phyloP scores from a whole-genome alignment of 2,113 vertebrate genomes.

The Rattus norvegicus region DNA sequence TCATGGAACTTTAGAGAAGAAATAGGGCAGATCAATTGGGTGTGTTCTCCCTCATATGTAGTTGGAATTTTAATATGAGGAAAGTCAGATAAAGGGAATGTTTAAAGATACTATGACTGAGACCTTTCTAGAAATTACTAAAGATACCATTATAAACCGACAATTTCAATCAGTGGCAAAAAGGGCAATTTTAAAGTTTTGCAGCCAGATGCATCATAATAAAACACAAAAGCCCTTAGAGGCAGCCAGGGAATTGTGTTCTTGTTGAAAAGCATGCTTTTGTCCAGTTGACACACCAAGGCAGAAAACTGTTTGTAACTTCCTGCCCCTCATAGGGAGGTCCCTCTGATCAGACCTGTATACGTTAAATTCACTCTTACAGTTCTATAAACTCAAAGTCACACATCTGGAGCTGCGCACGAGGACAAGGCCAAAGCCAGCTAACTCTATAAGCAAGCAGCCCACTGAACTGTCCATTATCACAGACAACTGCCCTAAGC shows the following conservation, averaged over 20 bases:
- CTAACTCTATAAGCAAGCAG: not conserved
- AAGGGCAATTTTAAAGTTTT: not conserved
- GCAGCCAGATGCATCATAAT: not conserved
- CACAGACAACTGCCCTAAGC: not conserved
- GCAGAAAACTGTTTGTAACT: not conserved
- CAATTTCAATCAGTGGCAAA: not conserved
- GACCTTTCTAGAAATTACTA: constrained; percentile 22
- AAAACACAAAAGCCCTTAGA: not conserved
- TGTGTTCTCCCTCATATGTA: not conserved
- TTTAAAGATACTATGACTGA: not conserved
- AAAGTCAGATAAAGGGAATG: not conserved
- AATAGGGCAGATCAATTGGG: not conserved
- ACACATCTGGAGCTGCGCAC: not conserved
- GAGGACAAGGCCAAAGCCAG: not conserved
- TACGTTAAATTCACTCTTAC: not conserved
- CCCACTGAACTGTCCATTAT: not conserved
- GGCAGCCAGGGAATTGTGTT: not conserved
- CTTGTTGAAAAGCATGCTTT: not conserved
- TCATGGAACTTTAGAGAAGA: not conserved
- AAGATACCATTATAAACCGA: not conserved
- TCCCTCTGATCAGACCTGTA: not conserved
- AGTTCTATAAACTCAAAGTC: not conserved
- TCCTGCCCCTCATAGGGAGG: not conserved
- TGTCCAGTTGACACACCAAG: not conserved
- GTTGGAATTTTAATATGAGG: not conserved